Evolutionary conservation across 2,113 vertebrate species (phyloP), one percentile per base, ranked within the genome.

Genomic region (Prunella himalayana): DNA sequence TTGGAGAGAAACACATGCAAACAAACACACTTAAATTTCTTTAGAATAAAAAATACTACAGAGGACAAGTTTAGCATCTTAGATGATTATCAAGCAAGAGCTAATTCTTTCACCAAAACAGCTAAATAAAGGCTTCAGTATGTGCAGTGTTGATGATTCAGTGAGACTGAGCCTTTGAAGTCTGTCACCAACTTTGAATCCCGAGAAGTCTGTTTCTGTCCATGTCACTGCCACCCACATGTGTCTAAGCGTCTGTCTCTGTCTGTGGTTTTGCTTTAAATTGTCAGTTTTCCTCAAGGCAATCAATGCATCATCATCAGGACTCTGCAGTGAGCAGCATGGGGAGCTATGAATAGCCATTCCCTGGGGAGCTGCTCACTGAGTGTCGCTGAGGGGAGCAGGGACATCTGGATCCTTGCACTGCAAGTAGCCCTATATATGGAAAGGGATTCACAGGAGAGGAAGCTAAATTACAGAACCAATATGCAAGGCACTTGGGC

Each of bases 261-360:
- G 84, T n/a, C 89, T 96, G 92, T 94, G 93, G 88, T 93, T 97
- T 96, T 75, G 28, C 79, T 95, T 86, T 93, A 96, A 96, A 97
- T 92, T 96, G 93, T 83, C 76, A 56, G 76, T 80, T 96, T 97
- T 94, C 92, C 82, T 95, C 90, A 45, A 2, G 8, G 72, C 68
- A 92, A 95, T 81, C 90, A 86, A 92, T 88, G 93, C 30, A 70
- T 81, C 88, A 56, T 92, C 5, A 0, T 60, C 44, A 92, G 76
- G 51, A 73, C 80, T 92, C 61, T 47, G 47, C 82, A 90, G 47
- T 8, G 44, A 94, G 6, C 44, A 90, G 51, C 41, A 57, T 39
- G 64, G 79, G 60, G 79, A 83, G 51, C 85, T 93, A 95, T 93
- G 90, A 94, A 94, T 90, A 96, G 60, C 39, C 20, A 7, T 44